Conservation (phyloP, 2,797 vertebrate genomes). For the Cuculus canorus region DNA sequence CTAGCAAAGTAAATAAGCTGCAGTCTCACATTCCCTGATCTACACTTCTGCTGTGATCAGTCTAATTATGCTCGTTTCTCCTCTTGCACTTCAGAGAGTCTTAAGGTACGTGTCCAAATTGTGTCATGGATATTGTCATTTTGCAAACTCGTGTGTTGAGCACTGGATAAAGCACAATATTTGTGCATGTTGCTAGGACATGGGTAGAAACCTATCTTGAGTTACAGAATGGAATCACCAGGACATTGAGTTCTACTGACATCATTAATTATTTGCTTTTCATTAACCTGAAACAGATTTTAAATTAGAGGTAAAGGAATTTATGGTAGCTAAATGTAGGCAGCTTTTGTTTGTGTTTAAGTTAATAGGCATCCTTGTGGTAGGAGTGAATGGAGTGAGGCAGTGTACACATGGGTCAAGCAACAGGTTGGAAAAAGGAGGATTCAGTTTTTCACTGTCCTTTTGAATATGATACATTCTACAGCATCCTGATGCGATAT, state of each 20-base stretch:
- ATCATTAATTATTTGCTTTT: conserved; percentile 1
- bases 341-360: not conserved
- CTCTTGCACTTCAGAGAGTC: conserved; percentile 33
- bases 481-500: not conserved
- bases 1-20: conserved; percentile 12
- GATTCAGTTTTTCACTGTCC: not conserved
- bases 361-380: not conserved
- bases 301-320: not conserved
- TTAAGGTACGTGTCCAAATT: conserved; percentile 56
- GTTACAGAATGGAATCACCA: conserved; percentile 40
- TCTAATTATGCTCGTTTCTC: not conserved
- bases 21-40: not conserved
- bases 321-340: not conserved
- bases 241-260: not conserved
- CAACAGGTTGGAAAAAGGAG: not conserved
- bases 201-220: not conserved
- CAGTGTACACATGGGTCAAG: not conserved
- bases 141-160: conserved; percentile 2
- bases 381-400: not conserved
- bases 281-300: not conserved
- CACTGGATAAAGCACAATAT: conserved; percentile 34
- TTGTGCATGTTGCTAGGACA: conserved; percentile 72
- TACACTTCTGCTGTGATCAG: not conserved
- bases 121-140: conserved; percentile 47
- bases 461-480: not conserved